Evolutionary conservation across 2,888 invertebrate species (phyloP).

Genomic region (Drosophila ustulata): DNA sequence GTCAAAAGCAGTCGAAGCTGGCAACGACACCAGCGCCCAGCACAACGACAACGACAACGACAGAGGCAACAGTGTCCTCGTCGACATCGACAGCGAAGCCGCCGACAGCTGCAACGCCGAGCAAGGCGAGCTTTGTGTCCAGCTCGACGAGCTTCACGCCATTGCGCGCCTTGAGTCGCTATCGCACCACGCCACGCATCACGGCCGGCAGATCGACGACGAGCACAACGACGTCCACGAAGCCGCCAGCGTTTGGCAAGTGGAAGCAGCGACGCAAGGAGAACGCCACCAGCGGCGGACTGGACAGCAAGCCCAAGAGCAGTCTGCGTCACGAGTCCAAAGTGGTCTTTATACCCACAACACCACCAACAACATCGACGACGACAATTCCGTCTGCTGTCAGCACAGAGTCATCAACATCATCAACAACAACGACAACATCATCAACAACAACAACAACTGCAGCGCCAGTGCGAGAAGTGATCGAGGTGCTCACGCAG

Average conservation of each 20-base stretch:
- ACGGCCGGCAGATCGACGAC: conserved; percentile 63
- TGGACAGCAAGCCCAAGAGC: conserved; percentile 63
- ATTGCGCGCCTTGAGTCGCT: conserved; percentile 67
- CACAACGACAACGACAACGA: conserved; percentile 17
- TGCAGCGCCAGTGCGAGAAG: conserved; percentile 43
- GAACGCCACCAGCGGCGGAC: conserved; percentile 24
- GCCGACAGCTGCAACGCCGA: conserved; percentile 18
- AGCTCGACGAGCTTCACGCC: conserved; percentile 72
- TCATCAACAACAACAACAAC: neutral
- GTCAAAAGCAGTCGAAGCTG: conserved; percentile 41
- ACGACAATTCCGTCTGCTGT: neutral
- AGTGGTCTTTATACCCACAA: conserved; percentile 25
- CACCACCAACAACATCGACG: conserved; percentile 7
- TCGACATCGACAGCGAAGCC: conserved; percentile 15
- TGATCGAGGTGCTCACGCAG: conserved; percentile 82
- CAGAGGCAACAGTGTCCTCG: too few species aligned
- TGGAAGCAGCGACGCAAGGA: conserved; percentile 82
- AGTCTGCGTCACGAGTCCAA: conserved; percentile 64
- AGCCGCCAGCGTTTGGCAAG: conserved; percentile 77
- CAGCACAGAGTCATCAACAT: neutral
- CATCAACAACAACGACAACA: neutral
- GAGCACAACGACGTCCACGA: conserved; percentile 69
- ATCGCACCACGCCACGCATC: conserved; percentile 58
- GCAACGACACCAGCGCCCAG: conserved; percentile 33
- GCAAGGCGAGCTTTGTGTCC: conserved; percentile 61